Base-by-base conservation (phyloP, 2,797 vertebrate genomes). In the Artibeus lituratus region DNA sequence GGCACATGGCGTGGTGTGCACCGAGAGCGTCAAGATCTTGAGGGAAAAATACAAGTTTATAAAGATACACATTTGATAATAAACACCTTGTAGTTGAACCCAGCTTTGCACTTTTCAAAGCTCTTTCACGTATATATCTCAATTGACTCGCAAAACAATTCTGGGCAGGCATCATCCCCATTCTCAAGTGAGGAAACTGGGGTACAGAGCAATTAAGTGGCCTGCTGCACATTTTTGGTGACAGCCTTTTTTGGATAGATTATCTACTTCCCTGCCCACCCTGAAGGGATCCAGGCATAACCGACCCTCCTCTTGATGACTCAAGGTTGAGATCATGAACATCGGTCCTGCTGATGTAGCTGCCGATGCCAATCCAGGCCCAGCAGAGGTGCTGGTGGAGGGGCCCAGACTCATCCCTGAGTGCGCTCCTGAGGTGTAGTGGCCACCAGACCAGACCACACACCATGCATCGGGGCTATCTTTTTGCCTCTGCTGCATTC, bases 51-150 rank as follows among this genome's bases (percentile, higher is more conserved):
- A 37, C 4, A 4, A 87, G 78, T 94, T 87, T 94, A 47, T 89
- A 53, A 87, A 94, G 95, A 94, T 84, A 62, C 3, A 74, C 89
- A 53, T 35, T 53, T 90, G 87, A 97, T 96, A 91, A 74, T 62
- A 86, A 8, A 81, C 94, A 96, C 83, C 86, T 95, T 94, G 59
- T 72, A 18, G 91, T 93, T 72, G 44, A 73, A 35, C 70, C 82
- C 4, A 35, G 62, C 88, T 94, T 92, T 94, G 86, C 51, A n/a
- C 90, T 91, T 96, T 94, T 91, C 83, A 95, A 95, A 95, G 81
- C 81, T 86, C 84, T 91, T 84, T 72, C 92, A 77, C 70, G 7
- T 35, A 15, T 29, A 4, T 97, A 53, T 94, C 88, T 96, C 80
- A 24, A 7, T 2, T 70, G 69, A 70, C 53, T 94, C 83, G 92